phyloP scores from a whole-genome alignment of 1,140 invertebrate genomes.

The Lepidurus couesii region DNA sequence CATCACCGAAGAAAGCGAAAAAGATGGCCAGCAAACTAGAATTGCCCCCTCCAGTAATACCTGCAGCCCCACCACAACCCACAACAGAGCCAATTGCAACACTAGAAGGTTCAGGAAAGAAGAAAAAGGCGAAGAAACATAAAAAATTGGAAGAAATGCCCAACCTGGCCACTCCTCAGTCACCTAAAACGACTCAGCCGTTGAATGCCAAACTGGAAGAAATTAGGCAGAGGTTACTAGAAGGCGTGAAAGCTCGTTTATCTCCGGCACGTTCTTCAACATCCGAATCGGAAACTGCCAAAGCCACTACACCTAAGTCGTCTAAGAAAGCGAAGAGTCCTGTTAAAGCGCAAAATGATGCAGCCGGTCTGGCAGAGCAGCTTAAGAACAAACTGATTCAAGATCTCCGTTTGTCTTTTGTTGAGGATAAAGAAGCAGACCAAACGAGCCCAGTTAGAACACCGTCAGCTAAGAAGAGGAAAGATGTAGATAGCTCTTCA shows the following conservation, averaged over 20 bases:
- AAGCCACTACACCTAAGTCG: background rate
- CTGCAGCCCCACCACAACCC: background rate
- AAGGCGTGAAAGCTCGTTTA: background rate
- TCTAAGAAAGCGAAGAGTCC: background rate
- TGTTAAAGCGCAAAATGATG: background rate
- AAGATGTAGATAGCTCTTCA: background rate
- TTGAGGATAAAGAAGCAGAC: background rate
- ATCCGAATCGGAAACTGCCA: background rate
- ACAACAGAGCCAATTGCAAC: background rate
- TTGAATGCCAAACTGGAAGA: background rate
- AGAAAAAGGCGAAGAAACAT: background rate
- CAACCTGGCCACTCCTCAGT: background rate
- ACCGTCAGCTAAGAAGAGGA: background rate
- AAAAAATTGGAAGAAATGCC: background rate
- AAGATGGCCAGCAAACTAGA: background rate
- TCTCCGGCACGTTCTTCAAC: background rate
- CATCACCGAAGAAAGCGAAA: background rate
- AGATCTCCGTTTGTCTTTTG: background rate
- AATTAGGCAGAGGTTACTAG: background rate
- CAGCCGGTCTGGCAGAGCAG: background rate
- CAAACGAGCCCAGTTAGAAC: background rate
- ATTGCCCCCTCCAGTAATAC: background rate
- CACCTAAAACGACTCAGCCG: background rate
- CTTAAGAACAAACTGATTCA: background rate
- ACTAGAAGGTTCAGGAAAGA: background rate